A percentile compares a stretch with the other conserved stretches of the same genome.
These are phyloP conservation scores for Scomber japonicus DNA, from an alignment of 2,113 vertebrate species.

Conservation along the genomic window DNA sequence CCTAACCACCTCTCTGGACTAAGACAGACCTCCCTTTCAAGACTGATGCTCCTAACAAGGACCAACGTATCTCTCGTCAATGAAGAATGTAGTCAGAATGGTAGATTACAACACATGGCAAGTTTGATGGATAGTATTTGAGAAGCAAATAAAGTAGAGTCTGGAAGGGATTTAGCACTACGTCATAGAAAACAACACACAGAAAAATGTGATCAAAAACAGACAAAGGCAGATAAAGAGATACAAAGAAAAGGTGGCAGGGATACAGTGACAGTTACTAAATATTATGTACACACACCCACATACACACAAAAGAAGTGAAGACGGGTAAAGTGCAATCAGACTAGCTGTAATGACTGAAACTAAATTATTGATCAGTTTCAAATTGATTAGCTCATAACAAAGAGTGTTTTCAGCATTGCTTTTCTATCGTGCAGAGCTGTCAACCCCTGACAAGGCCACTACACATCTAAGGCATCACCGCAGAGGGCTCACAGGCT, in stretches of 20 bases:
- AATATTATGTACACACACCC: constrained; percentile 8
- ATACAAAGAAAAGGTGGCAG: constrained; percentile 2
- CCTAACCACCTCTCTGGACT: constrained; percentile 40
- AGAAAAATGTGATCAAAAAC: not conserved
- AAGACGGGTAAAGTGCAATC: constrained; percentile 9
- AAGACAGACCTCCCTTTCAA: constrained; percentile 22
- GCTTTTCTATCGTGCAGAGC: constrained; percentile 38
- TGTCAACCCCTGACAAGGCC: constrained; percentile 71
- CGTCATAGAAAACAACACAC: not conserved
- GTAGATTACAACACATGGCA: not conserved
- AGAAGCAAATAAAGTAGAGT: not conserved
- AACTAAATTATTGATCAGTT: constrained; percentile 71
- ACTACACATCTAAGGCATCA: constrained; percentile 67
- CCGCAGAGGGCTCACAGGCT: constrained; percentile 53
- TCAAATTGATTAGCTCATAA: constrained; percentile 69
- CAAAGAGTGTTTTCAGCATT: constrained; percentile 45
- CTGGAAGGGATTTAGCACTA: not conserved
- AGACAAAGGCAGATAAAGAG: not conserved
- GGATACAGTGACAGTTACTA: constrained; percentile 6
- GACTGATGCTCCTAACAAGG: not conserved
- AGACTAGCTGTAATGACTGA: constrained; percentile 46
- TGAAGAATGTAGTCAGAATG: not conserved
- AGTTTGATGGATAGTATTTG: not conserved
- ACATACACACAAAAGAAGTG: constrained; percentile 2
- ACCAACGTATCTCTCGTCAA: not conserved